Base-by-base conservation (phyloP, 1,140 invertebrate species). In the Hormaphis cornu region DNA sequence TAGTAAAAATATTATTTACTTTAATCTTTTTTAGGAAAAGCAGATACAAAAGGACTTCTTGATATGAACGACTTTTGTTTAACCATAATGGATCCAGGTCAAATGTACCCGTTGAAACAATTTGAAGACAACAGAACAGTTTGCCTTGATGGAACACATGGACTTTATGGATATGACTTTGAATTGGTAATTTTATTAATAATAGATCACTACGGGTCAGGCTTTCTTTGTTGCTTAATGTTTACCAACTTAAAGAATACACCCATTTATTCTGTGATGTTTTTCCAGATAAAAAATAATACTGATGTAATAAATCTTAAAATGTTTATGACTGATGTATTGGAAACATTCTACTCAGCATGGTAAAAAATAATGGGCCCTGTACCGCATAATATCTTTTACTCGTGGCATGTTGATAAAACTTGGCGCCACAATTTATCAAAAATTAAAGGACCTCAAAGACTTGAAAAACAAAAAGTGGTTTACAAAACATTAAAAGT, bases 141-240 rank as follows among this genome's bases (percentile, higher is more conserved):
- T 1, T 30, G 53, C 22, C 3, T 70, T n/a, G 69, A 70, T 10
- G 54, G 12, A 16, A 70, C 42, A 3, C 40, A 59, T 20, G 42
- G 69, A 16, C 52, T 46, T 18, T 50, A 70, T 50, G n/a, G 0
- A 37, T 33, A 70, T 20, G 54, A 44, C 35, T 48, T 59, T 59
- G 18, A 44, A 0, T 28, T 59, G 10, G 37, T 58, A 14, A 70
- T 44, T 2, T 46, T 70, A 59, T 22, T 70, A 18, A 40, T 59
- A 3, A 28, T 59, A 0, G 53, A 70, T 70, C 53, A 58, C 7
- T 58, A 37, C n/a, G 26, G 24, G 7, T 30, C 30, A 33, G 69
- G 42, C 9, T 56, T 56, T 33, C 40, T 40, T 1, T 37, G 33
- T 56, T 35, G 18, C 22, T 70, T 70, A 14, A 42, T 70, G 35